Percentiles rank a stretch among this genome's conserved stretches.
Evolutionary conservation across 2,797 vertebrate genomes (phyloP).

Genomic region (Clarias laeviceps): DNA sequence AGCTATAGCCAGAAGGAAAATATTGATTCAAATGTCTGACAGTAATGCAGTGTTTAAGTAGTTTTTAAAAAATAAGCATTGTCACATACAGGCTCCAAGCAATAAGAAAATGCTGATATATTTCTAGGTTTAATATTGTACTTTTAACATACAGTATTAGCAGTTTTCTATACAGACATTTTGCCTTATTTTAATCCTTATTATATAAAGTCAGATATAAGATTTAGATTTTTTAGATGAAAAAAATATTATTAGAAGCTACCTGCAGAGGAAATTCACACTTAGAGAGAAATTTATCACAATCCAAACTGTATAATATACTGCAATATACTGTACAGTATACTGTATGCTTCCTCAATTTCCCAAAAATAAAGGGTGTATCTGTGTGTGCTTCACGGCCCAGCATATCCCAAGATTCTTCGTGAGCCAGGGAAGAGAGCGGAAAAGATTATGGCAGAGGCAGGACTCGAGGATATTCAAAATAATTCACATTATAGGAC

Average conservation of each 20-base stretch:
- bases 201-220: background rate
- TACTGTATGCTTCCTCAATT: too few species aligned
- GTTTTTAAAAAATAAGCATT: background rate
- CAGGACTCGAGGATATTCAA: too few species aligned
- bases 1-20: background rate
- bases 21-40: constrained; percentile 10
- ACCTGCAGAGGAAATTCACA: background rate
- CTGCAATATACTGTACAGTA: too few species aligned
- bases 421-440: too few species aligned
- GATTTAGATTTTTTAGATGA: background rate
- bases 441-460: too few species aligned
- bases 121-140: background rate
- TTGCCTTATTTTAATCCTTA: background rate
- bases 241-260: background rate
- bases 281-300: background rate
- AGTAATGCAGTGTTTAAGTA: background rate
- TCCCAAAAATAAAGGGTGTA: too few species aligned
- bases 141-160: background rate
- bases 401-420: too few species aligned
- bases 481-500: too few species aligned
- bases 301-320: background rate
- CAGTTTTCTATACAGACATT: background rate
- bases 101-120: background rate
- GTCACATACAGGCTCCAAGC: background rate
- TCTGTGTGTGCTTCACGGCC: too few species aligned